Evolutionary conservation across 1,140 invertebrate genomes (phyloP), one percentile per base, ranked within the genome.

Genomic region (Magallana gigas): DNA sequence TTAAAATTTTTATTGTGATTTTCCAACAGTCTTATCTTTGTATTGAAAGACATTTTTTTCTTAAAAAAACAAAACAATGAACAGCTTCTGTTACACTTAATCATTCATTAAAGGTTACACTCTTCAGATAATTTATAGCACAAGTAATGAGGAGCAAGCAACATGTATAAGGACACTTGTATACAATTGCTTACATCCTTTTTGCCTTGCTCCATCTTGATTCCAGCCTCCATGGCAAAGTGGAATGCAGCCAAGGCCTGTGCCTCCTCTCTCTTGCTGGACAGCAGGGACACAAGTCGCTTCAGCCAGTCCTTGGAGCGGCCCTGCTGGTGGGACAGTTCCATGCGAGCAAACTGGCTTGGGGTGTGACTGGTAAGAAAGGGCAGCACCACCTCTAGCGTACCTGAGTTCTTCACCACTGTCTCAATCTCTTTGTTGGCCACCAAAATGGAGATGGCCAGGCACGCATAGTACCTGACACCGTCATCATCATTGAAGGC

Each of bases 391-490:
- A 99, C 96, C 92, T 98, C 97, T 84, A 99, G 94, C 0, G 98
- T 99, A 86, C 98, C 98, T 0, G 98, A 99, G 94, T 98, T 98
- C 5, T 98, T 95, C 1, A 99, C 99, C 14, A 98, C 98, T 0
- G 98, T 98, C 95, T 99, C 99, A 87, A 99, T 98, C 96, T 99
- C 99, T 93, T 99, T 99, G 94, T 99, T 99, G 6, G 98, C 98
- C 8, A 99, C 98, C 60, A 99, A 95, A 62, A 98, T 98, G 12
- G 98, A 98, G 86, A 99, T 99, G 0, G 99, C 99, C 88, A 99
- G 95, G 94, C 99, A 99, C 0, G 99, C 99, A 93, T 99, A 99
- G 95, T 99, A 99, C 93, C 99, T 88, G 98, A 94, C 91, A 86
- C 92, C 98, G 91, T 99, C 98, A 92, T 99, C 99, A 88, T 97